Evolutionary conservation across 2,113 vertebrate genomes (phyloP), one percentile per base, ranked within the genome.

Genomic region (Phylloscopus whistleri): DNA sequence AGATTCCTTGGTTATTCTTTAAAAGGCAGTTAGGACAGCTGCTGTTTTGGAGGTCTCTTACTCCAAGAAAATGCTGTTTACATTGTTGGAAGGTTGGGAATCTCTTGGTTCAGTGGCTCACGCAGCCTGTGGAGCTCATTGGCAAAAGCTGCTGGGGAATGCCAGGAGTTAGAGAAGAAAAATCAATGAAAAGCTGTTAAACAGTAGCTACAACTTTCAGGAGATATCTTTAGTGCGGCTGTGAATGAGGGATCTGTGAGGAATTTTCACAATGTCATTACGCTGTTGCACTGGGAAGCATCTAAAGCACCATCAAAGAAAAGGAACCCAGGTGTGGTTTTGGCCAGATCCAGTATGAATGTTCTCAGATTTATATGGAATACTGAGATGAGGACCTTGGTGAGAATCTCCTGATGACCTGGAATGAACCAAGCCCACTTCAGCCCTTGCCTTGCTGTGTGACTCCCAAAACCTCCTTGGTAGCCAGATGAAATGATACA

Each of bases 121-220:
- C 0, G 0, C n/a, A 46, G 52, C 31, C 72, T 44, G 7, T 55
- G 76, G 39, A 68, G 24, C 26, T 62, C 2, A 0, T 46, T 83
- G 74, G 30, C 24, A 73, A 76, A 64, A 28, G 30, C 18, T 33
- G 2, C 41, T 51, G 31, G 8, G 8, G 43, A 87, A 48, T 67
- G 18, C 17, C 59, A 28, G 35, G 35, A 67, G 11, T 39, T 53
- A 60, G n/a, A 62, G 68, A 37, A 70, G 43, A 78, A 81, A 80
- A 69, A 31, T 30, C 26, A 44, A 2, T 9, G 10, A 15, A 35
- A 51, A 80, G 26, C 41, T 84, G 41, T 70, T 81, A 41, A 84
- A 49, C 16, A 41, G 9, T 37, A 51, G 17, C 7, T 39, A 13
- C 14, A 17, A 5, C 43, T 74, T 66, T 15, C 39, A 26, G 58